Conservation (phyloP, 1,140 invertebrate genomes). For the Helicoverpa zea region DNA sequence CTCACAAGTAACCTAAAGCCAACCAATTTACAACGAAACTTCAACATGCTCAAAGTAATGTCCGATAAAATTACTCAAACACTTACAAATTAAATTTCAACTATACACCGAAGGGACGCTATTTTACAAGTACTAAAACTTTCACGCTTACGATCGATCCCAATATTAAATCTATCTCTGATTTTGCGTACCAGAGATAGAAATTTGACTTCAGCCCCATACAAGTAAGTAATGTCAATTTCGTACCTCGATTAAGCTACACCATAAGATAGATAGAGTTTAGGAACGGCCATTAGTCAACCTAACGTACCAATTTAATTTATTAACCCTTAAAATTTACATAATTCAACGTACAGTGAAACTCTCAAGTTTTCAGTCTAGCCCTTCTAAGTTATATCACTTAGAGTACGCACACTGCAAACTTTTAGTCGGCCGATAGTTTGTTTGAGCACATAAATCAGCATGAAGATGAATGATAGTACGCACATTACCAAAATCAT, state of each 20-base stretch:
- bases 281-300: background rate
- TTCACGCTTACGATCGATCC: too few species aligned
- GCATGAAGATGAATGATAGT: too few species aligned
- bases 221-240: too few species aligned
- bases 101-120: background rate
- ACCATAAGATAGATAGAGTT: too few species aligned
- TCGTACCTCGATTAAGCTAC: too few species aligned
- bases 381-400: conserved; percentile 39
- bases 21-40: background rate
- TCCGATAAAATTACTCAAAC: conserved; percentile 6
- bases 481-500: too few species aligned
- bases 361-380: conserved; percentile 31
- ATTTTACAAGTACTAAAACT: conserved; percentile 34
- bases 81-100: background rate
- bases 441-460: too few species aligned
- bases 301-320: conserved; percentile 26
- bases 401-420: background rate
- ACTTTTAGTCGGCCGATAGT: too few species aligned
- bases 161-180: too few species aligned
- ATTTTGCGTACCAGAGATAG: too few species aligned
- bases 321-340: conserved; percentile 42
- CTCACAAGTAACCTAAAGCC: too few species aligned
- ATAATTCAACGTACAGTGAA: conserved; percentile 16
- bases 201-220: too few species aligned
- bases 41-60: background rate